Conservation (phyloP, 2,797 vertebrate genomes). For the Phoxinus dragarum region DNA sequence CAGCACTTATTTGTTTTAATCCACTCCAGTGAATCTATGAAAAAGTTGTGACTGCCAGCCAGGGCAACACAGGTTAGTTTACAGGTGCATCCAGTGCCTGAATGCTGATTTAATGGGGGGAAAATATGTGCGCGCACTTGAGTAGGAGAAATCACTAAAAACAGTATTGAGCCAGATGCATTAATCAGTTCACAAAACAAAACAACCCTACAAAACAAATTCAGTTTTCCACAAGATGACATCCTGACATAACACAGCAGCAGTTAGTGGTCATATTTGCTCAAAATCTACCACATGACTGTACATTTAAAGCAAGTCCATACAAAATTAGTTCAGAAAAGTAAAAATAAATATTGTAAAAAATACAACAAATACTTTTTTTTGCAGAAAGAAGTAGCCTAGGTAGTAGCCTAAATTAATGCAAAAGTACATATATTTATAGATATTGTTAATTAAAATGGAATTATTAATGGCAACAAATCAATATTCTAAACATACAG, state of each 20-base stretch:
- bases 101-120: not conserved
- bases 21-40: conserved; percentile 39
- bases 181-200: conserved; percentile 10
- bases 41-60: conserved; percentile 31
- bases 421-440: not conserved
- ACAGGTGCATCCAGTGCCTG: conserved; percentile 17
- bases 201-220: not conserved
- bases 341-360: not conserved
- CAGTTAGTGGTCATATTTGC: not conserved
- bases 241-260: not conserved
- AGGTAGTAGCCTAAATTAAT: not conserved
- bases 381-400: not conserved
- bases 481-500: not conserved
- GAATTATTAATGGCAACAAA: not conserved
- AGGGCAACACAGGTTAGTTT: not conserved
- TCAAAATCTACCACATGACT: not conserved
- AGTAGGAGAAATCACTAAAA: not conserved
- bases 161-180: not conserved
- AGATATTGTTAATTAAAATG: not conserved
- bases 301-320: not conserved
- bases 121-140: not conserved
- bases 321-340: not conserved
- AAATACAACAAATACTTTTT: not conserved
- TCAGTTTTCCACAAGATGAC: not conserved
- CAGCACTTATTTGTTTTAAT: conserved; percentile 53